These are phyloP conservation scores for Hydrolagus colliei DNA, from an alignment of 2,797 vertebrate species.

Conservation along the genomic window DNA sequence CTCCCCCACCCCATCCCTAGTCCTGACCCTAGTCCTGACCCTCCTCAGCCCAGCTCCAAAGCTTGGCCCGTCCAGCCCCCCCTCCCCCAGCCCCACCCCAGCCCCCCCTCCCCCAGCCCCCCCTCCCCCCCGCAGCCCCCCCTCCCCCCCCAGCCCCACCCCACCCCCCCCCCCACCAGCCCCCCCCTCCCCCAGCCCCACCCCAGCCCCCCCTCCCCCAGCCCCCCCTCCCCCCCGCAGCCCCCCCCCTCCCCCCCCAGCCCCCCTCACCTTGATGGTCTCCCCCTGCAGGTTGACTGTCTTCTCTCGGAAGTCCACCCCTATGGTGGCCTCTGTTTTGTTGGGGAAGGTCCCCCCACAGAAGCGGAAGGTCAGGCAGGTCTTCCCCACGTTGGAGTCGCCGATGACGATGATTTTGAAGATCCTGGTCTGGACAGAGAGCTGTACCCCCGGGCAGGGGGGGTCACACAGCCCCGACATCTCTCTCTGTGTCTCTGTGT, in stretches of 20 bases:
- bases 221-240: no score
- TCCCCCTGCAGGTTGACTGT: conserved; percentile 80
- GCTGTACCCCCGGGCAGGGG: no score
- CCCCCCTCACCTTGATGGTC: conserved; percentile 77
- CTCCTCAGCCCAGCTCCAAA: conserved; percentile 27
- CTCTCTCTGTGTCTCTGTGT: no score
- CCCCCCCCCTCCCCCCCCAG: no score
- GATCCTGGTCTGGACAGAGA: conserved; percentile 64
- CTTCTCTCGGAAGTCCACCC: conserved; percentile 87
- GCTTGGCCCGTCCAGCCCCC: conserved; percentile 33
- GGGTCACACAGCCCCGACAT: no score
- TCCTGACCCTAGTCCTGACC: neutral
- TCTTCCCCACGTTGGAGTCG: conserved; percentile 88
- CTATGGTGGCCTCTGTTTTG: conserved; percentile 87
- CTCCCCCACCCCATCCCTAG: no score
- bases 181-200: no score
- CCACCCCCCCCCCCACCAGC: no score
- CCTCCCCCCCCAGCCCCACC: no score
- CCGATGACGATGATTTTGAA: conserved; percentile 93
- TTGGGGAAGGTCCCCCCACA: conserved; percentile 81
- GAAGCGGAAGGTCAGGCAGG: conserved; percentile 85
- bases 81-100: neutral
- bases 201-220: no score
- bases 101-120: no score
- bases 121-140: no score